A percentile compares a stretch with the other conserved stretches of the same genome.
phyloP scores from a whole-genome alignment of 2,113 vertebrate species.

The Dipodomys spectabilis region DNA sequence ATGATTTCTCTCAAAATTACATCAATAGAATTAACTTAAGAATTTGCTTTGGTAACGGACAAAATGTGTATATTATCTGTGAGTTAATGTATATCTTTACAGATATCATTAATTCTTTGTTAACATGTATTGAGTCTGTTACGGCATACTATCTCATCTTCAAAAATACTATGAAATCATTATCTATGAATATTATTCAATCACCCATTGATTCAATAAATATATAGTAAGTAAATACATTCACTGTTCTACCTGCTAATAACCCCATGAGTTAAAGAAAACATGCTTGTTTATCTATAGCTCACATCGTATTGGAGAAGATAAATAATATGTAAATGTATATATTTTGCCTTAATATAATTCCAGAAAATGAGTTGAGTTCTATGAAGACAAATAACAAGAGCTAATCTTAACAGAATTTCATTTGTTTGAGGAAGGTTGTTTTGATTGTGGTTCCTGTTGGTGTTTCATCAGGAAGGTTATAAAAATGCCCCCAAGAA shows the following conservation, averaged over 20 bases:
- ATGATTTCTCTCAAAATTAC: conserved; percentile 46
- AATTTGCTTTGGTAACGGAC: conserved; percentile 6
- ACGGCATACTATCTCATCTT: background rate
- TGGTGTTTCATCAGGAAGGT: background rate
- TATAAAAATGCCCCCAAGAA: background rate
- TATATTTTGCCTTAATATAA: background rate
- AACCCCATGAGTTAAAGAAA: background rate
- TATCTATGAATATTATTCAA: background rate
- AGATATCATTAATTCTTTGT: conserved; percentile 2
- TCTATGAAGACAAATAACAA: background rate
- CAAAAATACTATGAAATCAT: background rate
- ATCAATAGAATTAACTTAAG: conserved; percentile 51
- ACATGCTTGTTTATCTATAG: background rate
- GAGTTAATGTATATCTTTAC: background rate
- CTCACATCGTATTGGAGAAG: background rate
- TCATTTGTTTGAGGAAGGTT: background rate
- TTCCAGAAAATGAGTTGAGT: background rate
- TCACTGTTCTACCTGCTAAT: background rate
- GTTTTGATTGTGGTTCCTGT: background rate
- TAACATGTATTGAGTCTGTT: conserved; percentile 3
- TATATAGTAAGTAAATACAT: background rate
- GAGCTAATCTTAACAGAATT: background rate
- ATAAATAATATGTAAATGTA: background rate
- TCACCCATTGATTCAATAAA: background rate
- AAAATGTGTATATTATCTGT: background rate